phyloP scores from a whole-genome alignment of 2,797 vertebrate genomes.

The Meda fulgida region DNA sequence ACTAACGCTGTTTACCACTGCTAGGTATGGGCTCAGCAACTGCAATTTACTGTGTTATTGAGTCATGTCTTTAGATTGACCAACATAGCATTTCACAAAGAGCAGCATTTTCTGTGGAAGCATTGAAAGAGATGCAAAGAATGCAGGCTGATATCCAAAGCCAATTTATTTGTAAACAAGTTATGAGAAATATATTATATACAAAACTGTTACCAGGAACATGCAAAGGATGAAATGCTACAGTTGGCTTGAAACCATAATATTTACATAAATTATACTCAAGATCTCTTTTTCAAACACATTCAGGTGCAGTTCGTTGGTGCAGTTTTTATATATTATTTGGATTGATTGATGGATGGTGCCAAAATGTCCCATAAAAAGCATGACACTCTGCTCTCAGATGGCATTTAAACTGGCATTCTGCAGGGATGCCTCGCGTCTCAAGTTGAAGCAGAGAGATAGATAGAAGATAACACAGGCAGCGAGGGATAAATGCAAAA shows the following conservation, averaged over 20 bases:
- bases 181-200: background rate
- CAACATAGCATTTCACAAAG: background rate
- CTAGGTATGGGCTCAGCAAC: background rate
- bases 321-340: no score
- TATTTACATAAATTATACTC: no score
- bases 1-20: background rate
- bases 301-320: no score
- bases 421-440: slow-evolving; percentile 43
- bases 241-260: no score
- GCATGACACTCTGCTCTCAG: slow-evolving; percentile 36
- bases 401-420: slow-evolving; percentile 56
- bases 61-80: background rate
- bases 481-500: background rate
- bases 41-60: background rate
- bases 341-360: background rate
- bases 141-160: background rate
- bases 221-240: background rate
- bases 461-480: background rate
- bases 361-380: background rate
- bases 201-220: background rate
- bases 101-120: background rate
- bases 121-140: background rate
- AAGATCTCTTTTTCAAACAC: no score
- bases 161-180: background rate
- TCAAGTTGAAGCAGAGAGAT: background rate